These are phyloP conservation scores for Seriola aureovittata DNA, from an alignment of 2,113 vertebrate genomes.

Conservation along the genomic window DNA sequence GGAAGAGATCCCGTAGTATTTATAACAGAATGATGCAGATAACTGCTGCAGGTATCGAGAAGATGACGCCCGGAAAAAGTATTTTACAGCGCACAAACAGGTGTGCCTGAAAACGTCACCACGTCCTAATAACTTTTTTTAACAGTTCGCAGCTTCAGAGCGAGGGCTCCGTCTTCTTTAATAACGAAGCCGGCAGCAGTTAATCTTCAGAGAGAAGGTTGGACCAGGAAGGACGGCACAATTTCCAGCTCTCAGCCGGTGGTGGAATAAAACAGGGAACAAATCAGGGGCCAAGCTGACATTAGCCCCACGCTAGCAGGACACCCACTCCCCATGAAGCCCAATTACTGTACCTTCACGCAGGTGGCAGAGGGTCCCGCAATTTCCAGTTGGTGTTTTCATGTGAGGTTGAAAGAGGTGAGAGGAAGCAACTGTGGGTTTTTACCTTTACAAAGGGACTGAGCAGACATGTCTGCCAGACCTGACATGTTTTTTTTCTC, in stretches of 20 bases:
- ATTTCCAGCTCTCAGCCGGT: slow-evolving; percentile 40
- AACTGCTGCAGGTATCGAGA: not conserved
- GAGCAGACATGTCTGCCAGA: slow-evolving; percentile 53
- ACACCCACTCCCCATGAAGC: slow-evolving; percentile 64
- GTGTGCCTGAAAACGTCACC: no score
- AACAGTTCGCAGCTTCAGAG: slow-evolving; percentile 50
- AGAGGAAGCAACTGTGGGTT: slow-evolving; percentile 37
- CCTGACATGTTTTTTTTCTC: slow-evolving; percentile 49
- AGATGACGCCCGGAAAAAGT: not conserved
- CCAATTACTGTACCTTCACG: slow-evolving; percentile 68
- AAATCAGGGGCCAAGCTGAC: slow-evolving; percentile 71
- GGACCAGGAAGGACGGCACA: slow-evolving; percentile 29
- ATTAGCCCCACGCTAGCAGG: slow-evolving; percentile 65
- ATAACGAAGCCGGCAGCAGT: slow-evolving; percentile 55
- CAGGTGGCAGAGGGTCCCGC: slow-evolving; percentile 39
- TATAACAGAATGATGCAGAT: not conserved
- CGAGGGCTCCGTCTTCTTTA: slow-evolving; percentile 28
- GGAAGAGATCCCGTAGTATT: no score
- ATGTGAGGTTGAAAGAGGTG: slow-evolving; percentile 60
- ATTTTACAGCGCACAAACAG: no score
- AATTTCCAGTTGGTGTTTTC: slow-evolving; percentile 42
- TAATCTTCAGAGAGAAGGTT: slow-evolving; percentile 60
- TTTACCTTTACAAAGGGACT: slow-evolving; percentile 66
- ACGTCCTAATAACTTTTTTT: slow-evolving; percentile 13
- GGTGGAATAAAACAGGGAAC: slow-evolving; percentile 59